Evolutionary conservation across 2,113 vertebrate genomes (phyloP).

Genomic region (Semicossyphus pulcher): DNA sequence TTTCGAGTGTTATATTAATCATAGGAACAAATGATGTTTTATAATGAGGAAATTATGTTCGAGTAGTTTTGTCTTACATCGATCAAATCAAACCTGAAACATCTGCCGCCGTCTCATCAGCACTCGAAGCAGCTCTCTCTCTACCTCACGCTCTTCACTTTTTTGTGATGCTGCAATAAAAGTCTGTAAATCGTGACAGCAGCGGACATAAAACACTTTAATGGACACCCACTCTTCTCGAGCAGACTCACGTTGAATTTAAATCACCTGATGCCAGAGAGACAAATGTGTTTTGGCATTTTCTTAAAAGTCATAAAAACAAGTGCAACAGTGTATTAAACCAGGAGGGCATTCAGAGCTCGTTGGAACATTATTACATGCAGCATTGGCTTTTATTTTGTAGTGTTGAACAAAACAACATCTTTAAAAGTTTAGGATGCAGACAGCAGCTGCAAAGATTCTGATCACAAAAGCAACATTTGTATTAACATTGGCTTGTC

Average conservation of each 20-base stretch:
- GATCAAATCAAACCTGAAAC: conserved; percentile 6
- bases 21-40: conserved; percentile 2
- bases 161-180: conserved; percentile 61
- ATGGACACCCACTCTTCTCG: conserved; percentile 56
- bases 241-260: conserved; percentile 50
- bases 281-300: conserved; percentile 52
- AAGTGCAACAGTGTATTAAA: conserved; percentile 30
- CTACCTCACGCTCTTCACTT: conserved; percentile 27
- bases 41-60: not conserved
- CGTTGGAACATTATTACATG: conserved; percentile 11
- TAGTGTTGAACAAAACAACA: conserved; percentile 8
- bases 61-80: not conserved
- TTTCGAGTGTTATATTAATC: conserved; percentile 8
- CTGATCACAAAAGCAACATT: not conserved
- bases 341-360: not conserved
- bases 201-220: conserved; percentile 67
- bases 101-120: conserved; percentile 35
- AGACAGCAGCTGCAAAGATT: not conserved
- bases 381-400: conserved; percentile 15
- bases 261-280: conserved; percentile 51
- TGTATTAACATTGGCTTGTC: no score
- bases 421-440: not conserved
- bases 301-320: conserved; percentile 49
- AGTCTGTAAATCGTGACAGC: conserved; percentile 63
- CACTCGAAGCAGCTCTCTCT: conserved; percentile 34